These are phyloP conservation scores for Phylloscopus trochilus DNA, from an alignment of 2,113 vertebrate species.

Conservation along the genomic window DNA sequence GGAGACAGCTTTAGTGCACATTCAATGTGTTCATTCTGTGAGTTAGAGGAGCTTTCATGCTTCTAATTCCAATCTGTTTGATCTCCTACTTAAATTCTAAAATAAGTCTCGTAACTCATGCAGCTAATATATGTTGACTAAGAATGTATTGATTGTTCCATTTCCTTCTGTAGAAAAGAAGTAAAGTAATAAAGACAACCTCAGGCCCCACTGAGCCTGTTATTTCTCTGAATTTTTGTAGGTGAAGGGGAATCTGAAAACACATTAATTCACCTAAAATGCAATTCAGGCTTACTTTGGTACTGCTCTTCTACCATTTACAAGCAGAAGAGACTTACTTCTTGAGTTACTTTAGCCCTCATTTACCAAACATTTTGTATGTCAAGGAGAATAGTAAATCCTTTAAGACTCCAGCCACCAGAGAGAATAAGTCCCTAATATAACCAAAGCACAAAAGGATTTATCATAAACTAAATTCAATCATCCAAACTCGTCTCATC, in stretches of 20 bases:
- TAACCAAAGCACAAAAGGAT: not conserved
- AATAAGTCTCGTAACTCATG: not conserved
- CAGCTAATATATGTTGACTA: not conserved
- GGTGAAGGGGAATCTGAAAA: not conserved
- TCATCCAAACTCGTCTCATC: not conserved
- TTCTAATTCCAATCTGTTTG: not conserved
- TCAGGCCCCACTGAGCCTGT: not conserved
- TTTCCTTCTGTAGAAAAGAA: not conserved
- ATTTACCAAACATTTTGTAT: not conserved
- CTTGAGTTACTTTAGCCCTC: not conserved
- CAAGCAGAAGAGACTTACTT: not conserved
- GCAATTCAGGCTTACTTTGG: not conserved
- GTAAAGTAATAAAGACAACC: not conserved
- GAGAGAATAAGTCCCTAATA: not conserved
- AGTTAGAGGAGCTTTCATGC: not conserved
- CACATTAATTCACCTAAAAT: not conserved
- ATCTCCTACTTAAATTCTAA: conserved; percentile 16
- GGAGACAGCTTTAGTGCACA: not conserved
- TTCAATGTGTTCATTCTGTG: not conserved
- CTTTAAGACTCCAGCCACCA: not conserved
- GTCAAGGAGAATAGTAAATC: not conserved
- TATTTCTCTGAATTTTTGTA: not conserved
- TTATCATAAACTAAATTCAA: conserved; percentile 32
- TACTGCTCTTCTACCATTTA: not conserved
- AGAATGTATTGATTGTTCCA: not conserved